A percentile compares a stretch with the other conserved stretches of the same genome.
phyloP scores from a whole-genome alignment of 2,113 vertebrate genomes.

The Ochotona princeps region DNA sequence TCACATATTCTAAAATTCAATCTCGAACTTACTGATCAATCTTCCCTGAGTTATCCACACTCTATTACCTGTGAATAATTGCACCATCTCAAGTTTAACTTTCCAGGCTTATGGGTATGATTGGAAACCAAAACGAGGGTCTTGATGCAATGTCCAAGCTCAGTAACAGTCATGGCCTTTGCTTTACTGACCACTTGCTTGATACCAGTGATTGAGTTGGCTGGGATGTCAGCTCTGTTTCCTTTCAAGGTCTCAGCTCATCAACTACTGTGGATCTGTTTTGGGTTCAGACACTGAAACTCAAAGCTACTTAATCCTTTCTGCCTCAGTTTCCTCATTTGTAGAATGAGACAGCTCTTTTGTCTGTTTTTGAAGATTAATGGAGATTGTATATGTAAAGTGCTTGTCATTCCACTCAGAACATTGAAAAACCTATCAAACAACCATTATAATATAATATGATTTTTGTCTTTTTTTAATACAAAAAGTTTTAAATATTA shows the following conservation, averaged over 20 bases:
- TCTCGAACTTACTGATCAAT: constrained; percentile 44
- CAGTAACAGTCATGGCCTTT: background rate
- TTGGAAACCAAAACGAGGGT: constrained; percentile 29
- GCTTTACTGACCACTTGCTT: constrained; percentile 4
- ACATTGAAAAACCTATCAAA: background rate
- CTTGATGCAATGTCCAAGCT: constrained; percentile 53
- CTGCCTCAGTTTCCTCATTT: constrained; percentile 43
- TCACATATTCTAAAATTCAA: constrained; percentile 36
- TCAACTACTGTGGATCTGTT: constrained; percentile 12
- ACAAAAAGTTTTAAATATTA: background rate
- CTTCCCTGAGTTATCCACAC: constrained; percentile 37
- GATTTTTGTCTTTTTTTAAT: background rate
- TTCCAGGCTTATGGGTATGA: constrained; percentile 27
- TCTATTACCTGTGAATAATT: constrained; percentile 66
- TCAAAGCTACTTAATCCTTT: constrained; percentile 48
- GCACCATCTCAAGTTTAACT: constrained; percentile 58
- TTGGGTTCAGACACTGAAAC: constrained; percentile 19
- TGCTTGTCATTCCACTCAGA: background rate
- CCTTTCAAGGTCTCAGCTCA: constrained; percentile 40
- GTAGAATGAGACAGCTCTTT: background rate
- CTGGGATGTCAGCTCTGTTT: constrained; percentile 41
- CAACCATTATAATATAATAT: background rate
- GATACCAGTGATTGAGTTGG: constrained; percentile 7
- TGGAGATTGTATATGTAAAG: background rate
- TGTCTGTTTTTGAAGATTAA: constrained; percentile 32